These are phyloP conservation scores for Amphiprion ocellaris DNA, from an alignment of 2,113 vertebrate species.

Conservation along the genomic window DNA sequence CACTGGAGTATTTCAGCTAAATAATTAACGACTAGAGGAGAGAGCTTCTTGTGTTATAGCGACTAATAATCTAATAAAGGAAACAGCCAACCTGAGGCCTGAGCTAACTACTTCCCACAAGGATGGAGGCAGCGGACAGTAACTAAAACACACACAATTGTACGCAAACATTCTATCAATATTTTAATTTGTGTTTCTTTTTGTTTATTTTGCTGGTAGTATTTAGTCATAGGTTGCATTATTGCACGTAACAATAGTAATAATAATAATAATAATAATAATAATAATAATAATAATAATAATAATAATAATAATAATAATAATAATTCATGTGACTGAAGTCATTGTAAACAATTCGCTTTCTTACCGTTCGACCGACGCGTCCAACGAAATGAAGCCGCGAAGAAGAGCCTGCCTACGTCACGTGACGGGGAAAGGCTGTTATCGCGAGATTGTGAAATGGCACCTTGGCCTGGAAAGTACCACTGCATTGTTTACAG, in stretches of 20 bases:
- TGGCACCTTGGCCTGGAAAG: no score
- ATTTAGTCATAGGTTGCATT: fast-evolving
- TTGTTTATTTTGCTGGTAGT: not conserved
- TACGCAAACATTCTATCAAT: not conserved
- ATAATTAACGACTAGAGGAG: not conserved
- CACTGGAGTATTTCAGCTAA: not conserved
- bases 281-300: not conserved
- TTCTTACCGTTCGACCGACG: slow-evolving; percentile 54
- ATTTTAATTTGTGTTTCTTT: not conserved
- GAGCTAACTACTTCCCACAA: slow-evolving; percentile 9
- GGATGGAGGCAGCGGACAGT: slow-evolving; percentile 32
- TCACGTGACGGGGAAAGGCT: slow-evolving; percentile 53
- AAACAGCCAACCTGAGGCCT: not conserved
- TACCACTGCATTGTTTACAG: not conserved
- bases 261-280: fast-evolving
- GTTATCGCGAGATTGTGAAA: slow-evolving; percentile 58
- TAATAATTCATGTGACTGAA: not conserved
- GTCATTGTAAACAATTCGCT: slow-evolving; percentile 34
- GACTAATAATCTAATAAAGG: not conserved
- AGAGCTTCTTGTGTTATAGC: not conserved
- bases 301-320: not conserved
- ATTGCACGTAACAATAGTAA: not conserved
- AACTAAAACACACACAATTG: not conserved
- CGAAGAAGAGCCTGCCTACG: not conserved
- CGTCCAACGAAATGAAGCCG: slow-evolving; percentile 51